A percentile compares a stretch with the other conserved stretches of the same genome.
phyloP scores from a whole-genome alignment of 2,888 invertebrate genomes.

The Drepana falcataria region DNA sequence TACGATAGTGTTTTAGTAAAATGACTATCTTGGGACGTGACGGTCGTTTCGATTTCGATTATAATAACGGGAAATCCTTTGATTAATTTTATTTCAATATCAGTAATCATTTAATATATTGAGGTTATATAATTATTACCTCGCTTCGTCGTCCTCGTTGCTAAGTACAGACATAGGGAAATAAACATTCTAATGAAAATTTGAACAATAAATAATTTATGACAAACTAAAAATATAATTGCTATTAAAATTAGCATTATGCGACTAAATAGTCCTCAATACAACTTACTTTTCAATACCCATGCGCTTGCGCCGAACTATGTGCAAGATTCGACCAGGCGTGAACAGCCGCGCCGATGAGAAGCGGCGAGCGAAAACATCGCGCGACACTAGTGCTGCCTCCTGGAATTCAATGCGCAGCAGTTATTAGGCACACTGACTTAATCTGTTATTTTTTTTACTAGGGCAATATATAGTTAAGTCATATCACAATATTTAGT shows the following conservation, averaged over 20 bases:
- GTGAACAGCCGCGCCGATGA: conserved; percentile 85
- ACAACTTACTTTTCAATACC: conserved; percentile 80
- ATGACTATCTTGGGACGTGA: too few species aligned
- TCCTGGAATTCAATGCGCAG: conserved; percentile 62
- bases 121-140: conserved; percentile 31
- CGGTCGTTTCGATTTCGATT: too few species aligned
- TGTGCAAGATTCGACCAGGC: conserved; percentile 89
- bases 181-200: conserved; percentile 8
- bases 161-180: conserved; percentile 56
- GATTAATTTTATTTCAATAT: too few species aligned
- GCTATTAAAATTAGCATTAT: too few species aligned
- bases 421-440: background rate
- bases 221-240: background rate
- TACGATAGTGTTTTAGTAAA: too few species aligned
- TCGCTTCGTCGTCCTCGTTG: conserved; percentile 57
- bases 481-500: too few species aligned
- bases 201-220: background rate
- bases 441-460: too few species aligned
- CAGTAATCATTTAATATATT: too few species aligned
- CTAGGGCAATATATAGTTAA: too few species aligned
- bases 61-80: too few species aligned
- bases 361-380: conserved; percentile 82
- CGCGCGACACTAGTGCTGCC: conserved; percentile 81
- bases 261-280: background rate
- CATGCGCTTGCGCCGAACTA: conserved; percentile 84